Conservation (phyloP, 2,797 vertebrate species). For the Pseudotriccus pelzelni region DNA sequence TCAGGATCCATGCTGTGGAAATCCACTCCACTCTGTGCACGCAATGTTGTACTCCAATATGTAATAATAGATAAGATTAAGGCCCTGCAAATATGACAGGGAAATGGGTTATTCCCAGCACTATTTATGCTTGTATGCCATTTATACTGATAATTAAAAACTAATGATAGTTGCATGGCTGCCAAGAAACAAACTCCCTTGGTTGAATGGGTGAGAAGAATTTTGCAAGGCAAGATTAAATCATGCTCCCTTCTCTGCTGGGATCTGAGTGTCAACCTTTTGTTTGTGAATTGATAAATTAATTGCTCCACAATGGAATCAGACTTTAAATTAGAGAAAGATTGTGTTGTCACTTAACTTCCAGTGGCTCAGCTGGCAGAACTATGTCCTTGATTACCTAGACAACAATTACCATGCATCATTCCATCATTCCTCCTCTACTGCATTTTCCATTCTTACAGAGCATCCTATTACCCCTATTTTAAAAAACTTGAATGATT, state of each 20-base stretch:
- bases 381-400: background rate
- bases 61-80: background rate
- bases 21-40: background rate
- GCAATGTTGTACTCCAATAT: background rate
- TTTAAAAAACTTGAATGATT: background rate
- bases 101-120: background rate
- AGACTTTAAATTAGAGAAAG: slow-evolving; percentile 15
- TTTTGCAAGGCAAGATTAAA: slow-evolving; percentile 39
- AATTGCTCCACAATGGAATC: slow-evolving; percentile 28
- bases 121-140: background rate
- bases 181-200: slow-evolving; percentile 32
- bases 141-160: slow-evolving; percentile 42
- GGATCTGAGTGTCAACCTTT: slow-evolving; percentile 4
- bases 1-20: background rate
- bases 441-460: background rate
- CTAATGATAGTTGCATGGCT: background rate
- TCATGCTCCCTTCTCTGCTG: background rate
- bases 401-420: background rate
- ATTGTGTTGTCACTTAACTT: background rate
- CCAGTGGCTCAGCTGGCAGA: background rate
- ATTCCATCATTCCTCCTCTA: background rate
- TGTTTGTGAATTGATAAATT: slow-evolving; percentile 35
- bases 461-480: background rate
- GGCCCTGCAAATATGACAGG: background rate
- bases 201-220: background rate